Evolutionary conservation across 1,140 invertebrate genomes (phyloP).

Genomic region (Protaetia brevitarsis): DNA sequence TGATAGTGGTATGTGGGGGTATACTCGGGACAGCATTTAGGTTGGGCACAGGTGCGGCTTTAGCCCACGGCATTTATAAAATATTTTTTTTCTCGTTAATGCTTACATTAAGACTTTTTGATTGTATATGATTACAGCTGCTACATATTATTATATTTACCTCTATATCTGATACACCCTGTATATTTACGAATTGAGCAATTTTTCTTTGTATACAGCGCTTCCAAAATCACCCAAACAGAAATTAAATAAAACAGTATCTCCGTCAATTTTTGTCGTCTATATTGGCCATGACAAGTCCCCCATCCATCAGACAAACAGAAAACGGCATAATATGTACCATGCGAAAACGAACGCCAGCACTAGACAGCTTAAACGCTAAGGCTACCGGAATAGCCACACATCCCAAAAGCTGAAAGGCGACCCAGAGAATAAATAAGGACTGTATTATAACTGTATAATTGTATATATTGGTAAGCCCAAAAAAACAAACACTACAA

Average conservation of each 20-base stretch:
- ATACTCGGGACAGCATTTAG: too few species aligned
- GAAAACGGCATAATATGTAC: constrained; percentile 79
- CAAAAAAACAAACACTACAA: constrained; percentile 44
- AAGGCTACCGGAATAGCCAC: constrained; percentile 82
- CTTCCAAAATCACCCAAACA: too few species aligned
- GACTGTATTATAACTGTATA: not conserved
- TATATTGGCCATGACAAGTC: constrained; percentile 80
- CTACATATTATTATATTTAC: too few species aligned
- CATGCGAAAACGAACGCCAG: constrained; percentile 68
- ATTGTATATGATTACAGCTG: too few species aligned
- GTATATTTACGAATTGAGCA: not conserved
- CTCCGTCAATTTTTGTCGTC: constrained; percentile 65
- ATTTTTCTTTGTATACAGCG: too few species aligned
- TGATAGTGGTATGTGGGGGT: too few species aligned
- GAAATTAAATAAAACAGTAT: constrained; percentile 20
- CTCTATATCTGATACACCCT: too few species aligned
- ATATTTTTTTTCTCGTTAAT: too few species aligned
- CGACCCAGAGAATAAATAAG: not conserved
- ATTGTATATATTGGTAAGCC: constrained; percentile 43
- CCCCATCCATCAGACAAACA: constrained; percentile 76
- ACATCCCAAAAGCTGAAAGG: constrained; percentile 79
- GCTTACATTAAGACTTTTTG: too few species aligned
- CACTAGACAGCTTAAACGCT: constrained; percentile 66
- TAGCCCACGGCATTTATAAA: too few species aligned
- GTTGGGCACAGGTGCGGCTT: too few species aligned